Base-by-base conservation (phyloP, 2,113 vertebrate species). In the Tyrannus savana region DNA sequence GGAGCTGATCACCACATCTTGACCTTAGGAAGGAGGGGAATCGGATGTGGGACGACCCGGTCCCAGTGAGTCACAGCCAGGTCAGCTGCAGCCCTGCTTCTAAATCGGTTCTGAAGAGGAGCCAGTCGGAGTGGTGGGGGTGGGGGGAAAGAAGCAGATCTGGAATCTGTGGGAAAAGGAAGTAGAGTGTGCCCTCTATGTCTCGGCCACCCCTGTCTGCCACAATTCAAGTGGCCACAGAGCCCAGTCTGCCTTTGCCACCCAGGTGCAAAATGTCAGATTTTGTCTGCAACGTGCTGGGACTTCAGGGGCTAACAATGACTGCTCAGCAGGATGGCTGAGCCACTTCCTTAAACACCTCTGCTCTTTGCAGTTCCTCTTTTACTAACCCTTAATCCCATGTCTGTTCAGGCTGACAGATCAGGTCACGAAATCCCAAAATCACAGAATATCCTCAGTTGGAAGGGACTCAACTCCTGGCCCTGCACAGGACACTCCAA, bases 111-210 rank as follows among this genome's bases (percentile, higher is more conserved):
- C 66, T 90, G 89, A 76, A 87, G 6, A 17, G 41, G 25, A 89
- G 81, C 53, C 81, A 73, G 12, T 35, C 47, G 71, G 62, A 35
- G 30, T 9, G 8, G 21, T 4, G 1, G 0, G 6, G 14, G 33
- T 5, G 21, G 19, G 12, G 17, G 41, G 31, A 23, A 14, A 56
- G 35, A 53, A 44, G 9, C 1, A 8, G 17, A 8, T 49, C 58
- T 84, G 66, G 17, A 42, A 66, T 42, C 50, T 33, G 63, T 19
- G 64, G 52, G 39, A 84, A 95, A 94, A 84, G 22, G 68, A 68
- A 91, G 93, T 3, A 50, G 63, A 96, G 87, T 49, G 50, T 96
- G 95, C 95, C 95, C 90, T 91, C 95, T 96, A 95, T 6, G 75
- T 87, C 59, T 83, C 67, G 80, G 82, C 31, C 47, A 62, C 6